Evolutionary conservation across 2,113 vertebrate genomes (phyloP).

Genomic region (Larimichthys polyactis): DNA sequence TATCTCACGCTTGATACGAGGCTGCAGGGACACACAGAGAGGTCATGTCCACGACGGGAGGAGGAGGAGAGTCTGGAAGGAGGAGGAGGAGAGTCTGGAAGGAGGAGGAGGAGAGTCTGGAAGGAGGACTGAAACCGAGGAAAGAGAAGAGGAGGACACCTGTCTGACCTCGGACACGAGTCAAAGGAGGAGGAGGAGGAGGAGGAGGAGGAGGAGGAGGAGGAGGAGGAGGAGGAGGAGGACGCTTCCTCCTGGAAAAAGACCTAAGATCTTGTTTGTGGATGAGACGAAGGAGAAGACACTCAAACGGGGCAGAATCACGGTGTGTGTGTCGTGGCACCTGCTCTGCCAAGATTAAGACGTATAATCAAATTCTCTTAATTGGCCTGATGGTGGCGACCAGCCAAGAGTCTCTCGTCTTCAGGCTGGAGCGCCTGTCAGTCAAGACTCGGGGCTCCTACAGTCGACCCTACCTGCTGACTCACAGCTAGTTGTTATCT

Average conservation of each 20-base stretch:
- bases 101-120: no score
- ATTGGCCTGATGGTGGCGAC: constrained; percentile 64
- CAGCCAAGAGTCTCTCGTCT: constrained; percentile 31
- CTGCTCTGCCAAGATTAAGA: constrained; percentile 69
- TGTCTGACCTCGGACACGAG: background rate
- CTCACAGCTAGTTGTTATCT: constrained; percentile 44
- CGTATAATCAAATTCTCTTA: constrained; percentile 71
- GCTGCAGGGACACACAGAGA: constrained; percentile 1
- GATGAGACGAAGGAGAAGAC: constrained; percentile 31
- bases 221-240: background rate
- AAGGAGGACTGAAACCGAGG: background rate
- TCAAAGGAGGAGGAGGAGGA: no score
- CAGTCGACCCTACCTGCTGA: constrained; percentile 21
- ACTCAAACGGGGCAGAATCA: constrained; percentile 54
- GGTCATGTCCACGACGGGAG: constrained; percentile 6
- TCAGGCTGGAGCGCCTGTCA: constrained; percentile 31
- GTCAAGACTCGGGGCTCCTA: constrained; percentile 49
- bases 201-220: no score
- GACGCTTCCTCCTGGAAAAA: background rate
- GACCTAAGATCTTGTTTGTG: background rate
- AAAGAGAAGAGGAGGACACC: background rate
- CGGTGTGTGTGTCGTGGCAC: constrained; percentile 59
- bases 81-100: background rate
- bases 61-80: no score
- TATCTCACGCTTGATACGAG: constrained; percentile 42